Conservation (phyloP, 2,113 vertebrate species). For the Cryptomyrus ogoouensis region DNA sequence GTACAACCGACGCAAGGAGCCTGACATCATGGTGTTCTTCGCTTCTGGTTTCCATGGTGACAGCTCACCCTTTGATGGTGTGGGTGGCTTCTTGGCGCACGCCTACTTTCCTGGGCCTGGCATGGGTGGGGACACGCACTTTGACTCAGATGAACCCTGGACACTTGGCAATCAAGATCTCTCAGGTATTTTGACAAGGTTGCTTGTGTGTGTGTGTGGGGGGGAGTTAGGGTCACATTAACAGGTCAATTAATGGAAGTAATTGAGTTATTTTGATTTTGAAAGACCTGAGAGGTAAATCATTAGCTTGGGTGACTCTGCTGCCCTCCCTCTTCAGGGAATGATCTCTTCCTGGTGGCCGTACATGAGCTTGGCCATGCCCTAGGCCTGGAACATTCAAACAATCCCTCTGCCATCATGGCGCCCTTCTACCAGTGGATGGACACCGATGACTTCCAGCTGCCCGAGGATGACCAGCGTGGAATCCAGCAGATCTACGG, state of each 20-base stretch:
- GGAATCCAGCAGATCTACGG: slow-evolving; percentile 93
- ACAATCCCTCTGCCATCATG: slow-evolving; percentile 83
- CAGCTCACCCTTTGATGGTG: slow-evolving; percentile 89
- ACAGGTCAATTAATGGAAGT: background rate
- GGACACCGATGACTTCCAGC: slow-evolving; percentile 79
- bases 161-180: slow-evolving; percentile 75
- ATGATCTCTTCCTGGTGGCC: slow-evolving; percentile 88
- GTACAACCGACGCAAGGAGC: slow-evolving; percentile 70
- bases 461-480: slow-evolving; percentile 79
- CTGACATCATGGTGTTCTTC: slow-evolving; percentile 89
- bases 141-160: slow-evolving; percentile 92
- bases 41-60: slow-evolving; percentile 93
- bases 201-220: background rate
- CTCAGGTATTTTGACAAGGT: slow-evolving; percentile 55
- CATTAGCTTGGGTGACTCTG: background rate
- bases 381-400: slow-evolving; percentile 88
- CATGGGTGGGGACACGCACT: slow-evolving; percentile 89
- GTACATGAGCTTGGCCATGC: slow-evolving; percentile 90
- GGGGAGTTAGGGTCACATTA: background rate
- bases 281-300: background rate
- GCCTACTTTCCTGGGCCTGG: slow-evolving; percentile 90
- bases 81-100: slow-evolving; percentile 87
- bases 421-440: slow-evolving; percentile 95
- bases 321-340: slow-evolving; percentile 55
- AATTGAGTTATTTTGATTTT: background rate